phyloP scores from a whole-genome alignment of 2,113 vertebrate genomes.

The Panthera uncia region DNA sequence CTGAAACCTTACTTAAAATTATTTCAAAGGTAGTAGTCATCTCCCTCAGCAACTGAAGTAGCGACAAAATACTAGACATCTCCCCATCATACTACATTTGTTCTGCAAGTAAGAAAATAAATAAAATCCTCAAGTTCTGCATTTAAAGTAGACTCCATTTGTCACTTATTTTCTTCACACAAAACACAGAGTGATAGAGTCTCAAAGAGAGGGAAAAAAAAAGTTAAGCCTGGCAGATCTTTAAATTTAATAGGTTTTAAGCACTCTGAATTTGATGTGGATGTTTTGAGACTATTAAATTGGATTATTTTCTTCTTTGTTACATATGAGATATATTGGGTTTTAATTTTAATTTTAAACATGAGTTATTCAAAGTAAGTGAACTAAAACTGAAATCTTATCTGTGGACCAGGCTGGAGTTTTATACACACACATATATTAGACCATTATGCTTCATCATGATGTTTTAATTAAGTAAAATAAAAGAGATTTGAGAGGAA shows the following conservation, averaged over 20 bases:
- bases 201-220: constrained; percentile 4
- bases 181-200: constrained; percentile 38
- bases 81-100: neutral
- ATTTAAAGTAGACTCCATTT: neutral
- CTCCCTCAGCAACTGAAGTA: neutral
- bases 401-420: neutral
- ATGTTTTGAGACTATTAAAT: constrained; percentile 54
- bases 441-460: constrained; percentile 51
- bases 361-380: constrained; percentile 60
- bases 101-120: neutral
- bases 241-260: constrained; percentile 45
- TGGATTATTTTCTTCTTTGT: constrained; percentile 63
- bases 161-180: constrained; percentile 33
- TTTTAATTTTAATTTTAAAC: constrained; percentile 69
- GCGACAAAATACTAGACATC: neutral
- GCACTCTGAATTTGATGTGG: constrained; percentile 18
- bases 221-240: neutral
- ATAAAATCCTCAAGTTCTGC: neutral
- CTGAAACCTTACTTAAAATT: neutral
- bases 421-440: constrained; percentile 42
- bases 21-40: neutral
- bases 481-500: constrained; percentile 41
- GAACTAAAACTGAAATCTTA: constrained; percentile 67
- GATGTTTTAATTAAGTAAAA: constrained; percentile 67
- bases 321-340: constrained; percentile 53